Conservation (phyloP, 1,140 invertebrate species). For the Ylistrum balloti region DNA sequence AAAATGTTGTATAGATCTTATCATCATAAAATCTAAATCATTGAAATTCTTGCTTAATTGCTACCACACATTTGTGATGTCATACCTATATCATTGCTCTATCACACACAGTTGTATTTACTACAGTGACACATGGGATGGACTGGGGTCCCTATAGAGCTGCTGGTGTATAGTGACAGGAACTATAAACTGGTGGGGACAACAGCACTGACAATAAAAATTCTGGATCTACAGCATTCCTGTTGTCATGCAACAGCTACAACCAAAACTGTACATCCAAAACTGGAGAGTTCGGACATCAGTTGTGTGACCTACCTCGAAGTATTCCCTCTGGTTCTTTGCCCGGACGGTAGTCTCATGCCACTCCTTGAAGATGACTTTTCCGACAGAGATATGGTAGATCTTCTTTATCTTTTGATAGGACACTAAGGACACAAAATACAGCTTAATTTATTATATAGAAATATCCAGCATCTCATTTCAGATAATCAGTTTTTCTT, state of each 20-base stretch:
- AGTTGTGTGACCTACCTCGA: conserved; percentile 75
- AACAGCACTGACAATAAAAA: neutral
- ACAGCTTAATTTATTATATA: too few species aligned
- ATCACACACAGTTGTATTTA: neutral
- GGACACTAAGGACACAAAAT: conserved; percentile 70
- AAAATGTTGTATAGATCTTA: neutral
- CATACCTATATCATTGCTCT: neutral
- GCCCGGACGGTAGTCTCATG: conserved; percentile 75
- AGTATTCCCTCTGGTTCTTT: conserved; percentile 80
- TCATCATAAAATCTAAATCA: neutral
- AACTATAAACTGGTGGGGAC: neutral
- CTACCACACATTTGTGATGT: too few species aligned
- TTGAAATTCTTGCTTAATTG: too few species aligned
- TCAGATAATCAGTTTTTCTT: neutral
- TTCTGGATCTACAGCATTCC: conserved; percentile 7
- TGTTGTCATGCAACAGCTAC: conserved; percentile 24
- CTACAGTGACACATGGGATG: neutral
- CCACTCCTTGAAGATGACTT: conserved; percentile 80
- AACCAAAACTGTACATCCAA: neutral
- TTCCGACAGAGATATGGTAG: conserved; percentile 69
- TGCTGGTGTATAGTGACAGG: conserved; percentile 9
- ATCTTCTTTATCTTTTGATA: conserved; percentile 77
- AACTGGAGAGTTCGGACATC: neutral
- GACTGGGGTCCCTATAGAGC: neutral
- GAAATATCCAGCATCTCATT: too few species aligned